phyloP scores from a whole-genome alignment of 2,113 vertebrate species.

The Sula dactylatra region DNA sequence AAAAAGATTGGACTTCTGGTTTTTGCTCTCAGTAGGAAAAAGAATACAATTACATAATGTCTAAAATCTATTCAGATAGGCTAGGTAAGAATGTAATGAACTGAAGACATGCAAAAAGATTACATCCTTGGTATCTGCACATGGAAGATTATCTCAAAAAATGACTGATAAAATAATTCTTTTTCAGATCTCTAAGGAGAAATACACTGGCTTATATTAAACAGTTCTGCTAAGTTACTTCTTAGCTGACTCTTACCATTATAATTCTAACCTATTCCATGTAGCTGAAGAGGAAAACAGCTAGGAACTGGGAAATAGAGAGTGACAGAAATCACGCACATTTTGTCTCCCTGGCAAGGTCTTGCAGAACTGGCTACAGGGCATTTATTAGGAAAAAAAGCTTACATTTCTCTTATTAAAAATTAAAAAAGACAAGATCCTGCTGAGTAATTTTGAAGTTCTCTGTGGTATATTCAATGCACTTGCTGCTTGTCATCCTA shows the following conservation, averaged over 20 bases:
- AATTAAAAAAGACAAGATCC: not conserved
- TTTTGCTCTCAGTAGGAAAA: not conserved
- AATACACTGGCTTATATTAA: not conserved
- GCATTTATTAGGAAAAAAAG: not conserved
- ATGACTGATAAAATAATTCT: not conserved
- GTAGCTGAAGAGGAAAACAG: not conserved
- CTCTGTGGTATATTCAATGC: not conserved
- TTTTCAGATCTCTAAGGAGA: not conserved
- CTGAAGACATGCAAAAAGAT: not conserved
- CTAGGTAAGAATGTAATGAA: not conserved
- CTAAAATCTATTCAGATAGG: not conserved
- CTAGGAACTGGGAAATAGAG: not conserved
- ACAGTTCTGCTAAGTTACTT: not conserved
- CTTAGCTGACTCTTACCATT: not conserved
- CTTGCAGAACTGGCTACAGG: not conserved
- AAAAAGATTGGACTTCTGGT: not conserved
- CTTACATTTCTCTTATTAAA: not conserved
- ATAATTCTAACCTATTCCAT: not conserved
- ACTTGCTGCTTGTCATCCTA: not conserved
- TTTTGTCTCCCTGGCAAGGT: not conserved
- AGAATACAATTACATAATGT: not conserved
- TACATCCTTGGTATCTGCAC: not conserved
- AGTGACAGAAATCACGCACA: not conserved
- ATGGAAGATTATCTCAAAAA: slow-evolving; percentile 11
- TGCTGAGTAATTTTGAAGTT: not conserved